phyloP scores from a whole-genome alignment of 92 coral and sea anemone genomes.

The Palythoa grandis region DNA sequence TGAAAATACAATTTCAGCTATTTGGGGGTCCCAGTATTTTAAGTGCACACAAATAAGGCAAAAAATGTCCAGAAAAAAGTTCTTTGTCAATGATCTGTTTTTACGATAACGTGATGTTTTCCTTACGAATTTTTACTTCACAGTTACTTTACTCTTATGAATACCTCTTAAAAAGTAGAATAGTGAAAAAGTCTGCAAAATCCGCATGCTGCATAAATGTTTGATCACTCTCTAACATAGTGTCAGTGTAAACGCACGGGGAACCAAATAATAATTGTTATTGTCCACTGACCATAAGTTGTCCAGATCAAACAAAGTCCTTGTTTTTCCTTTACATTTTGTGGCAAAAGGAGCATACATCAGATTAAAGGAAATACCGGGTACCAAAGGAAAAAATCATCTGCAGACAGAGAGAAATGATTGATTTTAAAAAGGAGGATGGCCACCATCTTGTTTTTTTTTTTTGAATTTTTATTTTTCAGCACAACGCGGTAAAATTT shows the following conservation, averaged over 20 bases:
- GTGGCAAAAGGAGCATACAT: slow-evolving; percentile 28
- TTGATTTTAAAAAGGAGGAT: not conserved
- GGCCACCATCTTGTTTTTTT: not conserved
- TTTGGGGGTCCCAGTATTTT: not conserved
- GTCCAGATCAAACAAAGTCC: slow-evolving; percentile 35
- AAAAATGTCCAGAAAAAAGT: not conserved
- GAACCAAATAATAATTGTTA: not conserved
- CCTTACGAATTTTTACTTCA: not conserved
- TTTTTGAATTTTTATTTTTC: not conserved
- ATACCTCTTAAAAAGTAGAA: not conserved
- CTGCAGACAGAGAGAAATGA: not conserved
- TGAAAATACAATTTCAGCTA: not conserved
- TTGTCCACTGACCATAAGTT: slow-evolving; percentile 40
- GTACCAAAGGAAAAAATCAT: not conserved
- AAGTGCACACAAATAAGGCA: not conserved
- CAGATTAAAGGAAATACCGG: not conserved
- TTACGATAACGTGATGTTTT: not conserved
- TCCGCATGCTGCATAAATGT: not conserved
- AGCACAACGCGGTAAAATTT: slow-evolving; percentile 15
- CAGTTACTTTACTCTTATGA: not conserved
- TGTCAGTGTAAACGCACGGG: not conserved
- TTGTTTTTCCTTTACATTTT: slow-evolving; percentile 33
- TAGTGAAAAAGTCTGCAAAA: not conserved
- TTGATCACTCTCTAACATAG: not conserved
- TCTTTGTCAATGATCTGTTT: not conserved